Percentiles rank a stretch among this genome's conserved stretches.
Conservation (phyloP, 2,888 invertebrate genomes). For the Nomada fucata region DNA sequence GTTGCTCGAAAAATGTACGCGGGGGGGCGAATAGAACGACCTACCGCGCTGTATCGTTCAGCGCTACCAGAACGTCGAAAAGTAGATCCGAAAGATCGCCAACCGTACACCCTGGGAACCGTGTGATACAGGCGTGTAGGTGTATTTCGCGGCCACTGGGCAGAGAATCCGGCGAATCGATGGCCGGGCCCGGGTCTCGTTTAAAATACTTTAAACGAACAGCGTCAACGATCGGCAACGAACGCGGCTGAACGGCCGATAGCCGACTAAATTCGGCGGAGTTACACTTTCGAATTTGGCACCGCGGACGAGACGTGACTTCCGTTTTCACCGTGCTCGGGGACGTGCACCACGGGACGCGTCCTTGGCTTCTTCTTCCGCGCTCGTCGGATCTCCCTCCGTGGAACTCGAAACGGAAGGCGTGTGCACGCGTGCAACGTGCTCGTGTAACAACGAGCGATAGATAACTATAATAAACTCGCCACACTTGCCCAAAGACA, state of each 20-base stretch:
- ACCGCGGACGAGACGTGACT: constrained; percentile 51
- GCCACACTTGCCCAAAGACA: constrained; percentile 16
- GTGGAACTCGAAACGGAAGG: constrained; percentile 58
- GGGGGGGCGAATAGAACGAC: no score
- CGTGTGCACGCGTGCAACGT: constrained; percentile 29
- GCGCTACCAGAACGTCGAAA: no score
- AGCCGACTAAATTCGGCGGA: constrained; percentile 50
- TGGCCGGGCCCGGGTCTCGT: neutral
- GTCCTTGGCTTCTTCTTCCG: constrained; percentile 51
- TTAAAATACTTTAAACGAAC: constrained; percentile 15
- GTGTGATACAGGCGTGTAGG: neutral
- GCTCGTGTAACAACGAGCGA: constrained; percentile 57
- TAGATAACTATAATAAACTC: constrained; percentile 69
- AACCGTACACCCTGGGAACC: no score
- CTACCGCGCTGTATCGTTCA: no score
- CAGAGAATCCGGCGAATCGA: neutral
- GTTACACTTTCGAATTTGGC: constrained; percentile 60
- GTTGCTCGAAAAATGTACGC: no score
- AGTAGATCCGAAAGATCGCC: no score
- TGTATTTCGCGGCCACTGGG: neutral
- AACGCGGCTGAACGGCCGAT: constrained; percentile 24
- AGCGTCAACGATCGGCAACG: constrained; percentile 14
- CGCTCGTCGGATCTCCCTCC: neutral
- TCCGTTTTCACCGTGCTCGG: constrained; percentile 45
- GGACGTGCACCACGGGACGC: constrained; percentile 20